These are phyloP conservation scores for Leptinotarsa defecta DNA, from an alignment of 1,140 invertebrate species.

Conservation along the genomic window DNA sequence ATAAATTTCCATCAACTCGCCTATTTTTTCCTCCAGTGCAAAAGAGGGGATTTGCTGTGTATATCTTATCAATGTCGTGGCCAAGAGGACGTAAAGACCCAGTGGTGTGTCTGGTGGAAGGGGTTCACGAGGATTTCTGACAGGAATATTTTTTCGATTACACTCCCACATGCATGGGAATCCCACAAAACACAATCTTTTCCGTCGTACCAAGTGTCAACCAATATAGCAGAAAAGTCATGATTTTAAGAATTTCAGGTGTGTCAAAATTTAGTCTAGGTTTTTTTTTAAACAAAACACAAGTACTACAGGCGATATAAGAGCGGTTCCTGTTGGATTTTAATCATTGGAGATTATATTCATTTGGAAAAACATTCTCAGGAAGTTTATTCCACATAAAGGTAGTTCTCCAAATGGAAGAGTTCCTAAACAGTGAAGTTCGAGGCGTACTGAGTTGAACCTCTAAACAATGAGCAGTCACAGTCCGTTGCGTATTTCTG, in stretches of 20 bases:
- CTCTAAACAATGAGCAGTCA: too few species aligned
- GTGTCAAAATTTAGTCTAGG: not conserved
- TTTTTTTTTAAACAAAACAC: not conserved
- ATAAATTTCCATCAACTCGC: slow-evolving; percentile 25
- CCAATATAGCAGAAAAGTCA: not conserved
- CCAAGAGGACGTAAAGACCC: slow-evolving; percentile 10
- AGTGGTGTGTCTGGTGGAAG: not conserved
- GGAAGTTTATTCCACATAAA: too few species aligned
- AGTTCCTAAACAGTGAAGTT: too few species aligned
- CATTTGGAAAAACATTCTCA: too few species aligned
- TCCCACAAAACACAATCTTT: not conserved
- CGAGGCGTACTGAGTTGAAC: too few species aligned
- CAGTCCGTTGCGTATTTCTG: too few species aligned
- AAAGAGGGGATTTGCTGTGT: slow-evolving; percentile 17
- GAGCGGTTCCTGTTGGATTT: too few species aligned
- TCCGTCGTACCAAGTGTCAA: not conserved
- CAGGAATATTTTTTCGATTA: not conserved
- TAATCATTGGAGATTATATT: too few species aligned
- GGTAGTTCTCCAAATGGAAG: too few species aligned
- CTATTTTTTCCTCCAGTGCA: slow-evolving; percentile 9
- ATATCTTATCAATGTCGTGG: slow-evolving; percentile 35
- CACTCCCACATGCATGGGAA: not conserved
- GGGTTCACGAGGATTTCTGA: not conserved
- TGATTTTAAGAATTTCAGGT: not conserved
- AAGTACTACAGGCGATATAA: too few species aligned